Base-by-base conservation (phyloP, 1,140 invertebrate genomes). In the Pachypeltis micranthus region DNA sequence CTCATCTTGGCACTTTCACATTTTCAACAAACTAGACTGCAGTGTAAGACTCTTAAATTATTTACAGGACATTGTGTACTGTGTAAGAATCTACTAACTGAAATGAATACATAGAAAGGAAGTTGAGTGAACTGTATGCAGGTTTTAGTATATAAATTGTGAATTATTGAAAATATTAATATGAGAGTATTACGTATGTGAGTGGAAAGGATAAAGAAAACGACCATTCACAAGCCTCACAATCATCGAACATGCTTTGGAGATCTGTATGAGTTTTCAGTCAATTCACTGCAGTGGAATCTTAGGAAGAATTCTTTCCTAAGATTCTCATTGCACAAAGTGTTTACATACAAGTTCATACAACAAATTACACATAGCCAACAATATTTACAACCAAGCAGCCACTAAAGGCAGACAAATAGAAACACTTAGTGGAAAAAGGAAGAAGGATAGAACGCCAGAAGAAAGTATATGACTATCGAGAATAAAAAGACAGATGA, bases 21-120 rank as follows among this genome's bases (percentile, higher is more conserved):
- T n/a, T n/a, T n/a, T 39, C 34, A 39, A 39, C 34, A n/a, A 39
- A 39, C n/a, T n/a, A n/a, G n/a, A n/a, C n/a, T n/a, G n/a, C 23
- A 16, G 47, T 51, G 47, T 51, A 14, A 16, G 47, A 21, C 47
- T 51, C 47, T 16, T 51, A 10, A 21, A 14, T 51, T 51, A 16
- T 10, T 10, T 51, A 51, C 4, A 21, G 56, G 24, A 1, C 25
- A 57, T 23, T 44, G 62, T 63, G 62, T 62, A 25, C 2, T 26
- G 62, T 63, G 62, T 63, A 63, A 63, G 62, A 63, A 63, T 63
- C 56, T 27, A 58, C 24, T 63, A 44, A 57, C 31, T 12, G 34
- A 24, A 59, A 63, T 63, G 62, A 63, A 63, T 63, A 63, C 62
- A 63, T 63, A 63, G 55, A 63, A 59, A 63, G 62, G 59, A 63